phyloP scores from a whole-genome alignment of 2,113 vertebrate species.

The Vireo altiloquus region DNA sequence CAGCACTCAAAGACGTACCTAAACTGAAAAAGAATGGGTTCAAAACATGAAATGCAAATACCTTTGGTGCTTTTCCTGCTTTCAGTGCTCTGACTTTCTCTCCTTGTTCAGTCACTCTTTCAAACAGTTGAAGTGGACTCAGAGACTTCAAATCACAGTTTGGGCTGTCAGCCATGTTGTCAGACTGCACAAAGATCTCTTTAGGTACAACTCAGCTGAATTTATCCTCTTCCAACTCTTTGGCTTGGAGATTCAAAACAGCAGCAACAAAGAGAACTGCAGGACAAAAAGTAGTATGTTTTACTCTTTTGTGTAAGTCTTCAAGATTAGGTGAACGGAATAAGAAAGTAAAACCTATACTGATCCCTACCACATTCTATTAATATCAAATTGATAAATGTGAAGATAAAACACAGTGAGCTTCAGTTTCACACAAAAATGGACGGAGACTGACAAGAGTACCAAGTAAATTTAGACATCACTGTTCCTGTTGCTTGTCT shows the following conservation, averaged over 20 bases:
- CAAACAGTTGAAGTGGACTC: slow-evolving; percentile 80
- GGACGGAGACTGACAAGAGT: background rate
- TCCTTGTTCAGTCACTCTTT: slow-evolving; percentile 81
- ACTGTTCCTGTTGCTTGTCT: background rate
- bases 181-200: background rate
- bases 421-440: background rate
- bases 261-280: slow-evolving; percentile 4
- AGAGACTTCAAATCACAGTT: slow-evolving; percentile 54
- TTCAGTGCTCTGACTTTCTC: slow-evolving; percentile 84
- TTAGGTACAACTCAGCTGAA: background rate
- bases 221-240: background rate
- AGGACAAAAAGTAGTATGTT: background rate
- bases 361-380: background rate
- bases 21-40: background rate
- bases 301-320: background rate
- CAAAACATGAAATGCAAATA: slow-evolving; percentile 33
- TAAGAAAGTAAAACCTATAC: background rate
- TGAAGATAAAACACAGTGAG: background rate
- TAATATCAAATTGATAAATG: background rate
- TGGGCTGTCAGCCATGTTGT: slow-evolving; percentile 75
- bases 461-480: background rate
- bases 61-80: slow-evolving; percentile 82
- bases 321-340: background rate
- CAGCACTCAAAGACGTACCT: background rate
- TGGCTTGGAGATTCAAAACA: background rate